These are phyloP conservation scores for Augochlorella aurata DNA, from an alignment of 2,888 invertebrate species.

Conservation along the genomic window DNA sequence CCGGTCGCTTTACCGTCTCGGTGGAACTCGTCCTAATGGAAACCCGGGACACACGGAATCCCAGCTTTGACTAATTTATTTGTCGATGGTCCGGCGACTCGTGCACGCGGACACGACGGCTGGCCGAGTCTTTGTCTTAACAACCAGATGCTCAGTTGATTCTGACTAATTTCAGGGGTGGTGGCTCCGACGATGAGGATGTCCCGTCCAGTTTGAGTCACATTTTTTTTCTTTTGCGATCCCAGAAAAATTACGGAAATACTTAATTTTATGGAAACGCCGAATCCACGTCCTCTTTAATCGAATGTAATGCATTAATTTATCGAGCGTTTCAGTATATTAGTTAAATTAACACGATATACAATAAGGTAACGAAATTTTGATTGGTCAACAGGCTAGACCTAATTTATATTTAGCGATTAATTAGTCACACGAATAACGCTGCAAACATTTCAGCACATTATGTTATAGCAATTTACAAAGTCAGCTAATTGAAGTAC, in stretches of 20 bases:
- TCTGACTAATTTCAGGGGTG: conserved; percentile 5
- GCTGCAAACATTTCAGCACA: not conserved
- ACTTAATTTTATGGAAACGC: not conserved
- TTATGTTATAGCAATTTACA: not conserved
- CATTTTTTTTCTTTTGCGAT: not conserved
- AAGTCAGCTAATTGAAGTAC: not conserved
- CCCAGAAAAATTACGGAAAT: no score
- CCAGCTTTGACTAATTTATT: conserved; percentile 65
- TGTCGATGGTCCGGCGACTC: conserved; percentile 54
- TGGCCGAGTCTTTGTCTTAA: not conserved
- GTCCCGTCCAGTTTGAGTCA: not conserved
- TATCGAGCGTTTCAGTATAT: not conserved
- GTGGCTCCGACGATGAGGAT: not conserved
- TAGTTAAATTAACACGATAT: not conserved
- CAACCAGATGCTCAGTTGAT: not conserved
- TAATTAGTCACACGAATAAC: not conserved
- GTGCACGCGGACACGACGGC: conserved; percentile 16
- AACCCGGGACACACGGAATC: conserved; percentile 57
- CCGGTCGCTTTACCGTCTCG: conserved; percentile 38
- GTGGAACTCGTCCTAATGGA: conserved; percentile 57
- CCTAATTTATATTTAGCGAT: not conserved
- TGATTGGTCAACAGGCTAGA: not conserved
- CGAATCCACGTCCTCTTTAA: not conserved
- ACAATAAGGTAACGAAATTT: not conserved
- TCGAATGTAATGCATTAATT: not conserved